Evolutionary conservation across 1,140 invertebrate species (phyloP), one percentile per base, ranked within the genome.

Genomic region (Calliopsis andreniformis): DNA sequence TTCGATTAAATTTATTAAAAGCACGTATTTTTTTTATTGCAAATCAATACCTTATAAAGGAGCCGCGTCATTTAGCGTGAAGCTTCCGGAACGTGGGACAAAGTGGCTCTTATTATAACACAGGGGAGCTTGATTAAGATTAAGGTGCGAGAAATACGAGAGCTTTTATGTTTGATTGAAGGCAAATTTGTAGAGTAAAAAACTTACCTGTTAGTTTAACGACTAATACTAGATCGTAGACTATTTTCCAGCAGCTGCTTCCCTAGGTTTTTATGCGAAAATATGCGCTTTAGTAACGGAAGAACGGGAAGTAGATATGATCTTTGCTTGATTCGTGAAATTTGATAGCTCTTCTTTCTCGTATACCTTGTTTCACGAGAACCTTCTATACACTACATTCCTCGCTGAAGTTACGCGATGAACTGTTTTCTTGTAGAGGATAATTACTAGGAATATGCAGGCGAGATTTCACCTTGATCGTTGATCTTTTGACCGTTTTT

Each of bases 1-100:
- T 75, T 47, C 63, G 71, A 75, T 75, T 75, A 75, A 75, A 75
- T 75, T 75, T 75, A 75, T 75, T 75, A 75, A 75, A 75, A 75
- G 63, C 71, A 56, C 62, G 18, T n/a, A 39, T 62, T 63, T 43
- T 71, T 75, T 67, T 75, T 75, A 75, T 67, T 75, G 51, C 51
- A 67, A 75, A 75, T 75, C 71, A 75, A 75, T 75, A 75, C 42
- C 58, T 39, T 67, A 47, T 55, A 35, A 55, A 23, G n/a, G 16
- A 64, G 51, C 23, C 53, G 32, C 25, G n/a, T 20, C 43, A 39
- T 8, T 58, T 58, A 28, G 2, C 20, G 20, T 28, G n/a, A 67
- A 39, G 10, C 42, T 39, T 67, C 18, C 35, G 43, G 1, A 35
- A 14, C 32, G 45, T 56, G 28, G 55, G n/a, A 23, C 30, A 42